These are phyloP conservation scores for Goniozus legneri DNA, from an alignment of 1,140 invertebrate species.

Conservation along the genomic window DNA sequence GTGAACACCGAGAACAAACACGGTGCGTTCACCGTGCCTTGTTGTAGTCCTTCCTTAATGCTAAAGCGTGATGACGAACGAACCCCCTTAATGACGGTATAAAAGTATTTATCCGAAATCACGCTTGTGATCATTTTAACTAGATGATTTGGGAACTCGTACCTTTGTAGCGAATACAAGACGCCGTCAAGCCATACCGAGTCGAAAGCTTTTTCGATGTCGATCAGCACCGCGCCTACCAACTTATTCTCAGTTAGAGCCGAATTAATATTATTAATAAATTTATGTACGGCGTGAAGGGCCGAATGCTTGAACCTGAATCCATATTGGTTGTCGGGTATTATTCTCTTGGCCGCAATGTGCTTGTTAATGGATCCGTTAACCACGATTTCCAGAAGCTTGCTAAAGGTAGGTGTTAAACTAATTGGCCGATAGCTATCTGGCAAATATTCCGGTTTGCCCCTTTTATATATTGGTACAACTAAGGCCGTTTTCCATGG, in stretches of 20 bases:
- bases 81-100: no score
- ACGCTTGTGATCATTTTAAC: no score
- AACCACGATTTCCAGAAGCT: slow-evolving; percentile 8
- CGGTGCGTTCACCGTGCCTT: no score
- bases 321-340: not conserved
- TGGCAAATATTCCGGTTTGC: not conserved
- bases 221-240: slow-evolving; percentile 19
- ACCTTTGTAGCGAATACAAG: slow-evolving; percentile 9
- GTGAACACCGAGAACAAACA: no score
- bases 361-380: not conserved
- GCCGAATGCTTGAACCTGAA: slow-evolving; percentile 14
- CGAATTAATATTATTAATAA: slow-evolving; percentile 17
- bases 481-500: slow-evolving; percentile 11
- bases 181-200: slow-evolving; percentile 15
- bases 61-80: no score
- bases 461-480: not conserved
- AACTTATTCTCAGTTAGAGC: slow-evolving; percentile 18
- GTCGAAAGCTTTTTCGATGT: slow-evolving; percentile 11
- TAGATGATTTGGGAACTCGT: slow-evolving; percentile 6
- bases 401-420: slow-evolving; percentile 5
- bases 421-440: slow-evolving; percentile 7
- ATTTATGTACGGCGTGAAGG: slow-evolving; percentile 16
- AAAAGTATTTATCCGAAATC: no score
- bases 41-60: no score
- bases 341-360: not conserved